Percentiles rank a stretch among this genome's conserved stretches.
Evolutionary conservation across 2,888 invertebrate genomes (phyloP).

Genomic region (Synanthedon tipuliformis): DNA sequence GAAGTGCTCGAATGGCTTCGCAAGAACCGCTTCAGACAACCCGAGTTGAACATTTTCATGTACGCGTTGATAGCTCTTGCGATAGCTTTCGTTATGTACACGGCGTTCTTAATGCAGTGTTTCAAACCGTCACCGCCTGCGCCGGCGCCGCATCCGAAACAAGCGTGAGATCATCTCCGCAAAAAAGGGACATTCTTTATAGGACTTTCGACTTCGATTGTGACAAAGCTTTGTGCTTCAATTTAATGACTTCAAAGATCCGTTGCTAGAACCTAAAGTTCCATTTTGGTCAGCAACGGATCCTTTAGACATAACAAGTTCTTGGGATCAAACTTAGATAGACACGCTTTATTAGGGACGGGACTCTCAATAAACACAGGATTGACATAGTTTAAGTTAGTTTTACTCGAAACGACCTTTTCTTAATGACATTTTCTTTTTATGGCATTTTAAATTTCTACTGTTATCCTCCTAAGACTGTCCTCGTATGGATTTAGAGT

Average conservation of each 20-base stretch:
- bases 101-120: constrained; percentile 90
- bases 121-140: constrained; percentile 80
- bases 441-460: constrained; percentile 34
- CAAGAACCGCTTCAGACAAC: constrained; percentile 92
- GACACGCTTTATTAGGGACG: constrained; percentile 6
- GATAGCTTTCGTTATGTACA: constrained; percentile 88
- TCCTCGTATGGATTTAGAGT: constrained; percentile 24
- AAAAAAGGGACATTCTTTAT: background rate
- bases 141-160: constrained; percentile 74
- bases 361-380: constrained; percentile 17
- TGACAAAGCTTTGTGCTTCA: background rate
- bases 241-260: background rate
- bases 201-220: background rate
- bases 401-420: background rate
- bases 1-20: constrained; percentile 93
- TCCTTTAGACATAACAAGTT: constrained; percentile 31
- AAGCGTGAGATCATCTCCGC: constrained; percentile 60
- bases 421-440: background rate
- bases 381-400: constrained; percentile 15
- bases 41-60: constrained; percentile 94
- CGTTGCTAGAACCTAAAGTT: background rate
- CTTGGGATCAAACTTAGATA: constrained; percentile 55
- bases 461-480: constrained; percentile 41
- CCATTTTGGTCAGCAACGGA: background rate
- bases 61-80: constrained; percentile 89